Evolutionary conservation across 2,113 vertebrate species (phyloP).

Genomic region (Osmerus eperlanus): DNA sequence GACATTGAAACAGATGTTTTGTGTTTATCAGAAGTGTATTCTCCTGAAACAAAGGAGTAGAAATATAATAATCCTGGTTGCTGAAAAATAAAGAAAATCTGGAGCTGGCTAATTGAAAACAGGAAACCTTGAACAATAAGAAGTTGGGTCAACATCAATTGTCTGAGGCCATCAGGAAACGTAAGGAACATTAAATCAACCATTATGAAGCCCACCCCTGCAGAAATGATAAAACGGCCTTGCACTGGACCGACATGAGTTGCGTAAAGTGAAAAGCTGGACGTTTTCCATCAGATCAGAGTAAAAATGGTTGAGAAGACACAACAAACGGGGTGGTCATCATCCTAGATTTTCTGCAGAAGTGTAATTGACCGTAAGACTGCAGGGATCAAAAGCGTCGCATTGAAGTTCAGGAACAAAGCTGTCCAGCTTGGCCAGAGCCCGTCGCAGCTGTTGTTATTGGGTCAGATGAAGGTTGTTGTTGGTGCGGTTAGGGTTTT

Average conservation of each 20-base stretch:
- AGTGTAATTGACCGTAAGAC: conserved; percentile 31
- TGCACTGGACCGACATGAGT: conserved; percentile 9
- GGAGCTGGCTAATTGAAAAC: conserved; percentile 61
- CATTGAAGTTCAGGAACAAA: conserved; percentile 59
- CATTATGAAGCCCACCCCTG: conserved; percentile 29
- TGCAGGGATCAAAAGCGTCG: conserved; percentile 25
- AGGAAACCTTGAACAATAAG: conserved; percentile 75
- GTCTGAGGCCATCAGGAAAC: conserved; percentile 57
- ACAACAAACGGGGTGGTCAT: conserved; percentile 73
- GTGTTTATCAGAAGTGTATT: neutral
- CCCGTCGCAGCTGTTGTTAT: conserved; percentile 38
- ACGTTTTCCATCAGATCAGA: conserved; percentile 36
- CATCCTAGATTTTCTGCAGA: conserved; percentile 50
- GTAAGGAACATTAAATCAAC: conserved; percentile 55
- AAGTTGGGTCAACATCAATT: conserved; percentile 58
- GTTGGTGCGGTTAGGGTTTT: too few species aligned
- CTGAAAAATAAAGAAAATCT: conserved; percentile 36
- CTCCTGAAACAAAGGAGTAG: neutral
- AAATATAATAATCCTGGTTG: neutral
- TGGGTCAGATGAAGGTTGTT: too few species aligned
- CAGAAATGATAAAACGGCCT: conserved; percentile 43
- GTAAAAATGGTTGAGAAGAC: conserved; percentile 55
- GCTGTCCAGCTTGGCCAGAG: conserved; percentile 59
- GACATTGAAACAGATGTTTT: neutral
- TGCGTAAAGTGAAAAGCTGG: conserved; percentile 26